Evolutionary conservation across 2,797 vertebrate species (phyloP).

Genomic region (Coregonus sp.): DNA sequence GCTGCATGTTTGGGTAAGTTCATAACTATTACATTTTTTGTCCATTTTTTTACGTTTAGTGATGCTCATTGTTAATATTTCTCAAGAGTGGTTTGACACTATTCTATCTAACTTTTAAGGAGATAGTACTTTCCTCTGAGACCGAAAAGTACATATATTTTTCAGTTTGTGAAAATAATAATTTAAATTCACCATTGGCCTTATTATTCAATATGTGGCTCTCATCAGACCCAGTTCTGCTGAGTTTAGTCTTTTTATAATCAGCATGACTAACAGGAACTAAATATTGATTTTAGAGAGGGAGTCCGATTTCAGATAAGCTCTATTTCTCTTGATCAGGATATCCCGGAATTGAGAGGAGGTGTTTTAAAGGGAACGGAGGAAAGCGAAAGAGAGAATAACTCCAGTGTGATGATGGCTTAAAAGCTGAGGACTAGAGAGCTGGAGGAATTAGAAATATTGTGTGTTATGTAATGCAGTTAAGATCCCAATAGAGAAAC

Average conservation of each 20-base stretch:
- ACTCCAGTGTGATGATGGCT: slow-evolving; percentile 5
- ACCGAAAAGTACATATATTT: not conserved
- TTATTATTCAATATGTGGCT: not conserved
- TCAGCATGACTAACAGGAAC: not conserved
- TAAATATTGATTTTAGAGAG: not conserved
- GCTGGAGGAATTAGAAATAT: not conserved
- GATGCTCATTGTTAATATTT: not conserved
- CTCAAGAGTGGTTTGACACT: not conserved
- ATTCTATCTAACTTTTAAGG: not conserved
- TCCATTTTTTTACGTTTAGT: too few relatives aligned
- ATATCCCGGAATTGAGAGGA: not conserved
- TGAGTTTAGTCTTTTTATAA: not conserved
- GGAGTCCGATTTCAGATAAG: not conserved
- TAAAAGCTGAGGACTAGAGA: not conserved
- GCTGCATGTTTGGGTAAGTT: not conserved
- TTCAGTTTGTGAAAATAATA: not conserved
- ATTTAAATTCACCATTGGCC: not conserved
- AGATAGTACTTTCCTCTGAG: not conserved
- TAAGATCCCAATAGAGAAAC: not conserved
- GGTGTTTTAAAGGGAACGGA: not conserved
- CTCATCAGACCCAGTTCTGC: not conserved
- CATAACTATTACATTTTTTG: not conserved
- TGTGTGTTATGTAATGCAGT: not conserved
- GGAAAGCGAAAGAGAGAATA: not conserved
- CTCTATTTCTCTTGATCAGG: not conserved